Conservation (phyloP, 1,140 invertebrate species). For the Aphelenchoides avenae region DNA sequence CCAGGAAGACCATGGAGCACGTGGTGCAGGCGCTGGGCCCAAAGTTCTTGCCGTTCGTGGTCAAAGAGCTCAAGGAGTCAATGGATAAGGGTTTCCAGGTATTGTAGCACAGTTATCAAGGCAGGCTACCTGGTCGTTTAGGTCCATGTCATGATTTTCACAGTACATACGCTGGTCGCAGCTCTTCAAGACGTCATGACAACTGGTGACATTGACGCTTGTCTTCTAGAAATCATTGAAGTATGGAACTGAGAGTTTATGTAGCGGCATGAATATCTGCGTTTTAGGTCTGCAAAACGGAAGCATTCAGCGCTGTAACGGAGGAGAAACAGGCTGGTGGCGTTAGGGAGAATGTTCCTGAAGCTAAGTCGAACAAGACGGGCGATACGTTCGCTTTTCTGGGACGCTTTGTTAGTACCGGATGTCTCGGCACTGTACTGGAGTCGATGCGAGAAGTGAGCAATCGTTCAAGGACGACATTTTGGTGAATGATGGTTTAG, state of each 20-base stretch:
- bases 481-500: no score
- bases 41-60: conserved; percentile 71
- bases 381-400: conserved; percentile 78
- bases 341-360: conserved; percentile 70
- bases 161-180: conserved; percentile 76
- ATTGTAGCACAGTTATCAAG: background rate
- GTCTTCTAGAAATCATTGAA: conserved; percentile 74
- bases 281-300: conserved; percentile 71
- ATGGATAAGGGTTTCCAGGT: conserved; percentile 81
- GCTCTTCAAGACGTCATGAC: conserved; percentile 69
- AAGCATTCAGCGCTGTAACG: conserved; percentile 77
- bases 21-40: conserved; percentile 80
- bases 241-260: conserved; percentile 78
- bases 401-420: conserved; percentile 73
- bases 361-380: conserved; percentile 70
- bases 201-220: conserved; percentile 72
- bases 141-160: conserved; percentile 83
- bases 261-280: conserved; percentile 53
- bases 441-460: conserved; percentile 76
- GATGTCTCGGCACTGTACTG: conserved; percentile 72
- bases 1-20: conserved; percentile 81
- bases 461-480: no score
- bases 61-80: conserved; percentile 75
- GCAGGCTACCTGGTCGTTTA: conserved; percentile 44
- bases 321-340: conserved; percentile 84